Evolutionary conservation across 2,113 vertebrate species (phyloP).

Genomic region (Oreotragus oreotragus): DNA sequence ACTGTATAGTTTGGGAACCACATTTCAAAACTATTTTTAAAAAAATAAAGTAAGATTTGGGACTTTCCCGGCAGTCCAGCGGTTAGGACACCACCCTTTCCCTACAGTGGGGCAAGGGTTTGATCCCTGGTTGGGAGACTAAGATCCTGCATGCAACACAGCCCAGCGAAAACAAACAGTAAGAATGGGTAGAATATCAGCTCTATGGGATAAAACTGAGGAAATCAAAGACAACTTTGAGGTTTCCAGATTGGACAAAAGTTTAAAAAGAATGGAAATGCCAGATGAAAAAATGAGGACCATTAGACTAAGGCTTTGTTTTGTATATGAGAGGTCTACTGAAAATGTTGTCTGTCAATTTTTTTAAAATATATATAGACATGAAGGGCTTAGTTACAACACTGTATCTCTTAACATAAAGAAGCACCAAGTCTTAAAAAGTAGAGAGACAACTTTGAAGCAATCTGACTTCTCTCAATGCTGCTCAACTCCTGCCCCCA

Average conservation of each 20-base stretch:
- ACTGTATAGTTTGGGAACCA: background rate
- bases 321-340: background rate
- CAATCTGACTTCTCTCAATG: background rate
- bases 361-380: background rate
- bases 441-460: background rate
- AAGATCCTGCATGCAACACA: background rate
- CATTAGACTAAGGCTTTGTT: background rate
- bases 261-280: background rate
- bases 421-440: background rate
- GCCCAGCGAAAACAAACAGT: background rate
- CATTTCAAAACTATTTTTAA: too few species aligned
- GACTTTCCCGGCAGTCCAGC: rapidly evolving
- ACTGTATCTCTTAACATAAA: background rate
- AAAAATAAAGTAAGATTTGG: background rate
- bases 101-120: background rate
- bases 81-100: background rate
- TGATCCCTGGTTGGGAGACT: background rate
- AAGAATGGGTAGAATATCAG: background rate
- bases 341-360: background rate
- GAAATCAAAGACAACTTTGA: background rate
- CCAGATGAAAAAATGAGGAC: background rate
- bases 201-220: background rate
- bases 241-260: background rate
- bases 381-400: background rate
- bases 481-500: background rate